A percentile compares a stretch with the other conserved stretches of the same genome.
Conservation (phyloP, 2,888 invertebrate species). For the Polymixis lichenea region DNA sequence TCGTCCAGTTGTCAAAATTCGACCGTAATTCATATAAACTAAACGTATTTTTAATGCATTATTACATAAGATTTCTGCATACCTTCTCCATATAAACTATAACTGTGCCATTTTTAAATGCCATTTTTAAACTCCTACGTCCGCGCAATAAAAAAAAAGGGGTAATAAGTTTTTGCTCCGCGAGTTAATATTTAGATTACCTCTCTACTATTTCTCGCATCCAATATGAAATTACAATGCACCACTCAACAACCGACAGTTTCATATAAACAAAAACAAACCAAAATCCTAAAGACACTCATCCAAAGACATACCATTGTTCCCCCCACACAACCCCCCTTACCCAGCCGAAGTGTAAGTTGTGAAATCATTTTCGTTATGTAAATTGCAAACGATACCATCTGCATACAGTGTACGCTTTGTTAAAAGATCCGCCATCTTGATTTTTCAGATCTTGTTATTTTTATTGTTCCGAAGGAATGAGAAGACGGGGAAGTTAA, state of each 20-base stretch:
- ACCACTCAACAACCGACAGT: background rate
- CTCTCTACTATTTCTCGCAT: background rate
- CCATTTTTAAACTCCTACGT: no score
- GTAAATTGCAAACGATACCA: slow-evolving; percentile 76
- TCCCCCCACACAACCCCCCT: background rate
- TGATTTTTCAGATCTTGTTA: slow-evolving; percentile 63
- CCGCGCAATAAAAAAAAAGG: no score
- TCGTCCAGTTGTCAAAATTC: no score
- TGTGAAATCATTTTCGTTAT: slow-evolving; percentile 81
- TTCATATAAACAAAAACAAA: background rate
- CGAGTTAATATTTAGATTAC: no score
- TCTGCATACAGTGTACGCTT: slow-evolving; percentile 73
- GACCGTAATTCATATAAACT: no score
- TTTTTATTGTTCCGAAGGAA: slow-evolving; percentile 65
- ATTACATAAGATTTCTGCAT: no score
- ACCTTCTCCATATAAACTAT: no score
- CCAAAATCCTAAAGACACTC: slow-evolving; percentile 4
- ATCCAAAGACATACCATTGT: background rate
- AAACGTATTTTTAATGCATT: no score
- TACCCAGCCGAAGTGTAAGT: slow-evolving; percentile 31
- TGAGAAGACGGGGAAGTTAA: slow-evolving; percentile 55
- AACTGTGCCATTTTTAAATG: no score
- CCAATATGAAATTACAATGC: slow-evolving; percentile 9
- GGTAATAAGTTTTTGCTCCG: no score
- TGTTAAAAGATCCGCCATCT: slow-evolving; percentile 71